Percentiles rank a stretch among this genome's conserved stretches.
phyloP scores from a whole-genome alignment of 2,797 vertebrate genomes.

The Anableps anableps region DNA sequence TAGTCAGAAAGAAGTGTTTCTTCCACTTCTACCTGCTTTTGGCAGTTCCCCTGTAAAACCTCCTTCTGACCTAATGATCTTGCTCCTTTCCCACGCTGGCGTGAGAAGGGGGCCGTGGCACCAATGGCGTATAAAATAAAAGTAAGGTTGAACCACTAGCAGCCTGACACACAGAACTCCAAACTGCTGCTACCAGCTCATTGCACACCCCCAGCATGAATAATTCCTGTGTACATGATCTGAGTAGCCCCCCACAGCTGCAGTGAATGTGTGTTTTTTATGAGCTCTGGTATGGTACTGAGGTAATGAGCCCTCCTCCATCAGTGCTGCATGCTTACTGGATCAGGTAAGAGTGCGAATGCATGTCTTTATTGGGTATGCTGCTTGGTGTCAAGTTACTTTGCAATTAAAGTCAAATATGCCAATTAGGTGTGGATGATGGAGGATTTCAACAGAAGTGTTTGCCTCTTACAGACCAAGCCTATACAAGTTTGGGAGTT shows the following conservation, averaged over 20 bases:
- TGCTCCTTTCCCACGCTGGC: slow-evolving; percentile 72
- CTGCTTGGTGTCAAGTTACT: slow-evolving; percentile 69
- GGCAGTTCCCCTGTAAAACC: slow-evolving; percentile 63
- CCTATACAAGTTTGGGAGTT: slow-evolving; percentile 14
- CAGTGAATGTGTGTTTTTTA: slow-evolving; percentile 70
- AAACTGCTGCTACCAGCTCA: slow-evolving; percentile 38
- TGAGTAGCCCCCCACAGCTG: slow-evolving; percentile 57
- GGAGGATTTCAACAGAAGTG: slow-evolving; percentile 24
- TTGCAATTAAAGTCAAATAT: slow-evolving; percentile 67
- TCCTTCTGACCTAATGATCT: slow-evolving; percentile 54
- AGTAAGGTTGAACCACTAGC: slow-evolving; percentile 63
- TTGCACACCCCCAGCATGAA: slow-evolving; percentile 67
- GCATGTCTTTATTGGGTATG: slow-evolving; percentile 68
- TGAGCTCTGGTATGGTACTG: slow-evolving; percentile 66
- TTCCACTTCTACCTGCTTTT: slow-evolving; percentile 37
- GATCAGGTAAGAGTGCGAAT: slow-evolving; percentile 67
- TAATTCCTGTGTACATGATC: slow-evolving; percentile 68
- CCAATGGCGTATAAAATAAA: slow-evolving; percentile 65
- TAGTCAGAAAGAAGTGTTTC: slow-evolving; percentile 24
- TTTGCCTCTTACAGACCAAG: slow-evolving; percentile 3
- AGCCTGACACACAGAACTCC: slow-evolving; percentile 70
- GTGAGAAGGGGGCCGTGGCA: slow-evolving; percentile 61
- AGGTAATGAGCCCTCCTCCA: slow-evolving; percentile 70
- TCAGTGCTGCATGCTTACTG: slow-evolving; percentile 45
- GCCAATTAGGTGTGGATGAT: slow-evolving; percentile 55